A percentile compares a stretch with the other conserved stretches of the same genome.
Evolutionary conservation across 30 jellyfish, hydroid and myxozoan species (phyloP).

Genomic region (Aurelia aurita): DNA sequence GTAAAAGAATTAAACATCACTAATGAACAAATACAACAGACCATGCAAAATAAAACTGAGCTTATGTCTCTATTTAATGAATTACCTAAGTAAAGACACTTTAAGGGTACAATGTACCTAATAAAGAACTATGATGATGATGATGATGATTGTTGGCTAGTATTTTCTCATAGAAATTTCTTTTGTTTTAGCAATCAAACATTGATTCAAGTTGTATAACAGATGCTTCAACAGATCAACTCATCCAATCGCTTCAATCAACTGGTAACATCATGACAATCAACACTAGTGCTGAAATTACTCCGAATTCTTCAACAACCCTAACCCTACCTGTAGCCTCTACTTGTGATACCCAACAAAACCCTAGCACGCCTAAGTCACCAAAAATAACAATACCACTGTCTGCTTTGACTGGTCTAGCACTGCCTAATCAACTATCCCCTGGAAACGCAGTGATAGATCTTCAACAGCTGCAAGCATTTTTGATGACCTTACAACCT

Average conservation of each 20-base stretch:
- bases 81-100: not conserved
- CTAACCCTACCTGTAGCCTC: no score
- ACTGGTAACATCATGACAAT: not conserved
- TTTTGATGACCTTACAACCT: conserved; percentile 62
- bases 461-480: conserved; percentile 60
- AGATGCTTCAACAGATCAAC: not conserved
- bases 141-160: conserved; percentile 1
- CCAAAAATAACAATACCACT: conserved; percentile 57
- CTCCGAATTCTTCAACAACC: not conserved
- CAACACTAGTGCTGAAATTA: not conserved
- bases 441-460: conserved; percentile 43
- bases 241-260: not conserved
- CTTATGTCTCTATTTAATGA: not conserved
- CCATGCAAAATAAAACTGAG: not conserved
- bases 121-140: not conserved
- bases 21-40: not conserved
- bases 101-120: not conserved
- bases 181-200: no score
- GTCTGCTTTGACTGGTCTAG: conserved; percentile 40
- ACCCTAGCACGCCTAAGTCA: conserved; percentile 16
- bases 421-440: conserved; percentile 34
- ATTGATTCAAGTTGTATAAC: no score
- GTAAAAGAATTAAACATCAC: not conserved
- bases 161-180: no score
- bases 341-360: no score